Base-by-base conservation (phyloP, 2,797 vertebrate species). In the Sebastes minor region DNA sequence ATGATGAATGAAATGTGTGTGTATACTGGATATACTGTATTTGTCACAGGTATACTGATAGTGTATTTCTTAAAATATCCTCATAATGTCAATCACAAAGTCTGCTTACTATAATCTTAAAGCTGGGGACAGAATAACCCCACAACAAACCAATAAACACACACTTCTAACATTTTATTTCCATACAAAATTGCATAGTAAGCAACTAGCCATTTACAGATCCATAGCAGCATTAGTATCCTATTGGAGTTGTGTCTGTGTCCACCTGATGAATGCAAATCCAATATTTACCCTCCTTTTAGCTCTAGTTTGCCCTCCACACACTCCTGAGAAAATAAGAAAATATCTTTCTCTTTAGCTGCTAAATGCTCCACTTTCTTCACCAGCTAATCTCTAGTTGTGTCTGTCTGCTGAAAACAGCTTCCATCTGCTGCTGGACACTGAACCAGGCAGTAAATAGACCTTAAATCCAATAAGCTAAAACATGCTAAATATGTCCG, bases 391-490 rank as follows among this genome's bases (percentile, higher is more conserved):
- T 38, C 35, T 6, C 35, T 38, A 38, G 35, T 38, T 38, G 12
- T 38, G 35, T 38, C 7, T 0, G 42, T 46, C 42, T 46, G 0
- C 35, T 38, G 35, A 38, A 38, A 14, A 14, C 35, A 38, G 35
- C 35, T 14, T 38, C 13, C 13, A 0, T 38, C 2, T 38, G 35
- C 35, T 38, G 35, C 38, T 42, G 13, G 38, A 42, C 0, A 42
- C 38, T 42, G 38, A 42, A 42, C 1, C 16, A 46, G 7, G 16
- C 7, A 46, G 16, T 18, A 46, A 46, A 46, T 46, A 0, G 38
- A 8, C 42, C 42, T 46, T 20, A 46, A 46, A 18, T 46, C 42
- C 1, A 42, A 7, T 0, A 16, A 8, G 16, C 42, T 46, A 46
- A 46, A 46, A 46, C 14, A 46, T 18, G 42, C 16, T 46, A 46